phyloP scores from a whole-genome alignment of 2,797 vertebrate species.

The Heterohyrax brucei region DNA sequence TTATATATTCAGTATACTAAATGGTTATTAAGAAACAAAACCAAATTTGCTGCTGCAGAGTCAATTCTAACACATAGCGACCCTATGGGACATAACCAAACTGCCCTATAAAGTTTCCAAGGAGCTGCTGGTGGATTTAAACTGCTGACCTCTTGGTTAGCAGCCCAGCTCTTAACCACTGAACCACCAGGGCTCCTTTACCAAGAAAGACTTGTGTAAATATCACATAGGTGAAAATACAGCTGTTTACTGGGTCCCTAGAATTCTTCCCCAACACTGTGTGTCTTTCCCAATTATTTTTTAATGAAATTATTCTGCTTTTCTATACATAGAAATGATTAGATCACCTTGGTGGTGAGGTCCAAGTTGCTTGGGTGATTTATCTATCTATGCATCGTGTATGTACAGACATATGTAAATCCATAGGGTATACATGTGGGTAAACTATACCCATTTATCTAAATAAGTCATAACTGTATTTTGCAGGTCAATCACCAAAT shows the following conservation, averaged over 20 bases:
- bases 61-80: no score
- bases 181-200: no score
- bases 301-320: constrained; percentile 13
- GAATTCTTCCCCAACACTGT: not conserved
- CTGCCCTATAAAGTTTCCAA: no score
- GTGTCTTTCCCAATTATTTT: not conserved
- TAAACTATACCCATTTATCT: not conserved
- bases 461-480: not conserved
- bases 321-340: not conserved
- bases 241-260: not conserved
- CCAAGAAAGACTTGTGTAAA: not conserved
- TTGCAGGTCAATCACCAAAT: not conserved
- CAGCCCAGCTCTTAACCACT: no score
- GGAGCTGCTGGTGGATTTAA: no score
- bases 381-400: no score
- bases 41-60: no score
- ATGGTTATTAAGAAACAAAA: not conserved
- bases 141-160: no score
- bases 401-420: not conserved
- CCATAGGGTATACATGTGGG: no score
- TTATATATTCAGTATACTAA: not conserved
- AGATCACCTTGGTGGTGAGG: not conserved
- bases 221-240: not conserved
- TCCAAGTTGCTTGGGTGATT: not conserved
- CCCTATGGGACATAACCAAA: no score